A percentile compares a stretch with the other conserved stretches of the same genome.
Evolutionary conservation across 2,888 invertebrate genomes (phyloP).

Genomic region (Eupelmus urozonus): DNA sequence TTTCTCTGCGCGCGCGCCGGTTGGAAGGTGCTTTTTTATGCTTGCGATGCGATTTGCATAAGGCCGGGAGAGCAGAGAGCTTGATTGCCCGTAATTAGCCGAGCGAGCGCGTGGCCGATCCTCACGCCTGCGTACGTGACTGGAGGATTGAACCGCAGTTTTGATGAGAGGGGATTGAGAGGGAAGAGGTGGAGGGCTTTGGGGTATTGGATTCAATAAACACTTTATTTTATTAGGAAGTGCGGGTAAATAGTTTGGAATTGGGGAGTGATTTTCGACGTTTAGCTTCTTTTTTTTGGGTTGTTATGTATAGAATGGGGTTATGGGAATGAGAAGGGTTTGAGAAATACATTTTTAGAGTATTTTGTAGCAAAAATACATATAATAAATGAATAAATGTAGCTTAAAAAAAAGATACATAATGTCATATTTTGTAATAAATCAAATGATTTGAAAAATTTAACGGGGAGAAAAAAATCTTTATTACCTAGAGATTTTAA

Average conservation of each 20-base stretch:
- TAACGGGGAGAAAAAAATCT: too few relatives aligned
- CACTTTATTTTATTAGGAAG: slow-evolving; percentile 43
- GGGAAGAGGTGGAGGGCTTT: background rate
- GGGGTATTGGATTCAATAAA: slow-evolving; percentile 39
- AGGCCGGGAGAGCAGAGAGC: slow-evolving; percentile 62
- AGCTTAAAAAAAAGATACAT: too few relatives aligned
- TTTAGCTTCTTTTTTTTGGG: too few relatives aligned
- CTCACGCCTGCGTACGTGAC: slow-evolving; percentile 27
- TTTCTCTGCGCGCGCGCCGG: slow-evolving; percentile 50
- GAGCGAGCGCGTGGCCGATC: slow-evolving; percentile 70
- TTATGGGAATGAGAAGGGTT: too few relatives aligned
- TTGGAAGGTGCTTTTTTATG: slow-evolving; percentile 42
- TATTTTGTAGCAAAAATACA: too few relatives aligned
- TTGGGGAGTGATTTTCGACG: too few relatives aligned
- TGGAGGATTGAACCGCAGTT: slow-evolving; percentile 57
- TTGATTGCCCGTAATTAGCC: slow-evolving; percentile 76
- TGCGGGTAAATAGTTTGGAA: background rate
- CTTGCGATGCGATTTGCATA: slow-evolving; percentile 72
- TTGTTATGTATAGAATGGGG: too few relatives aligned
- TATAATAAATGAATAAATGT: too few relatives aligned
- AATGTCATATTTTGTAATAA: too few relatives aligned
- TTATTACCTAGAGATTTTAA: too few relatives aligned
- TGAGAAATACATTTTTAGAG: too few relatives aligned
- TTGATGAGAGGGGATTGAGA: background rate
- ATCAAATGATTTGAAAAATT: too few relatives aligned